Evolutionary conservation across 2,113 vertebrate species (phyloP).

Genomic region (Nicator chloris): DNA sequence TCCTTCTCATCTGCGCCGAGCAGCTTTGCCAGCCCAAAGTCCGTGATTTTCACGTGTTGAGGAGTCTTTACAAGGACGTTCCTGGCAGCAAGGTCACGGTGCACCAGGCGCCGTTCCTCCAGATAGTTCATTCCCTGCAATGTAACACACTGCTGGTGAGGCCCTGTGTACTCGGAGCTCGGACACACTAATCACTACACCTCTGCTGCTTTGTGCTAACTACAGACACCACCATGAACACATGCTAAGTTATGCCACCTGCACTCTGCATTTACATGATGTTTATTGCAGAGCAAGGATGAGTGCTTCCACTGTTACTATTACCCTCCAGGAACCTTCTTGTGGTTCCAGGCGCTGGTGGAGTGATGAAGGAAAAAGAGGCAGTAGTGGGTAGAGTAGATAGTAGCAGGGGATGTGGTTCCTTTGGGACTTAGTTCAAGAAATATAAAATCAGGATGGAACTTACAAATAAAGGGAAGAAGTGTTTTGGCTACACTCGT

Average conservation of each 20-base stretch:
- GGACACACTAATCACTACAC: rapidly evolving
- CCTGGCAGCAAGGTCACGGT: conserved; percentile 91
- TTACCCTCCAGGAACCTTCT: not conserved
- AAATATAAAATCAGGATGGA: not conserved
- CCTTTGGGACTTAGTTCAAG: not conserved
- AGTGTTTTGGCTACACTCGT: not conserved
- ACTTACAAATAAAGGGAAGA: not conserved
- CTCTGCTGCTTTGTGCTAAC: not conserved
- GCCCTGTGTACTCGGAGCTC: not conserved
- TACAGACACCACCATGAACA: not conserved
- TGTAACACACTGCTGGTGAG: not conserved
- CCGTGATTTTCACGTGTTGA: conserved; percentile 92
- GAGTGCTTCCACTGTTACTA: not conserved
- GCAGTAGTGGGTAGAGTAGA: not conserved
- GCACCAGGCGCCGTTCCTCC: conserved; percentile 92
- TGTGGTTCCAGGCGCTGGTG: not conserved
- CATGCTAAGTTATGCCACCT: rapidly evolving
- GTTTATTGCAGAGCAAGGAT: not conserved
- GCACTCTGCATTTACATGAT: not conserved
- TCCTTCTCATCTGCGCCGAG: conserved; percentile 89
- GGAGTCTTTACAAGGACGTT: conserved; percentile 93
- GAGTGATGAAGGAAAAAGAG: not conserved
- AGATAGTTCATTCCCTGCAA: conserved; percentile 93
- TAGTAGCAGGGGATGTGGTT: not conserved
- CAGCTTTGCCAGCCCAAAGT: conserved; percentile 91